These are phyloP conservation scores for Anarrhichthys ocellatus DNA, from an alignment of 2,113 vertebrate genomes.

Conservation along the genomic window DNA sequence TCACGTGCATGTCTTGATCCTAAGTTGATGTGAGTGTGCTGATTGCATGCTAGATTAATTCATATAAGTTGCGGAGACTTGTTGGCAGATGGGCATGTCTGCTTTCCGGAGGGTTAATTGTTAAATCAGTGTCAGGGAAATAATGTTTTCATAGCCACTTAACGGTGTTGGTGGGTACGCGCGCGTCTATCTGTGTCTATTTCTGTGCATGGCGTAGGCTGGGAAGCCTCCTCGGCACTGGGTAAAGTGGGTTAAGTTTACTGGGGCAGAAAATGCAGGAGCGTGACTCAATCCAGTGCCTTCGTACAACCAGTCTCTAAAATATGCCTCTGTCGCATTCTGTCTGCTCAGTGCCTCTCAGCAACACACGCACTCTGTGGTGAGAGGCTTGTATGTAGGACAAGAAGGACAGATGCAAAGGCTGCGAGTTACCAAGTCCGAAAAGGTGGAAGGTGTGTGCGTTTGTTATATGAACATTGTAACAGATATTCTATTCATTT, in stretches of 20 bases:
- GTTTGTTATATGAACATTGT: background rate
- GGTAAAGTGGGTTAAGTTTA: slow-evolving; percentile 81
- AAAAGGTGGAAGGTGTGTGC: slow-evolving; percentile 10
- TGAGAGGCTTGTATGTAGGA: slow-evolving; percentile 54
- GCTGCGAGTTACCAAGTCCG: background rate
- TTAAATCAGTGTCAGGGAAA: slow-evolving; percentile 53
- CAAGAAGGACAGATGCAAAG: slow-evolving; percentile 12
- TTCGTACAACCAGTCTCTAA: slow-evolving; percentile 70
- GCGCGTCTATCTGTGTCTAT: slow-evolving; percentile 48
- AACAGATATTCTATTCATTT: background rate
- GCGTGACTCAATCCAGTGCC: slow-evolving; percentile 77
- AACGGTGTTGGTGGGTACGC: slow-evolving; percentile 25
- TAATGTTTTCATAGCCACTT: slow-evolving; percentile 32
- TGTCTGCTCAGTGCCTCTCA: slow-evolving; percentile 65
- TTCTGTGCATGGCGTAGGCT: slow-evolving; percentile 44
- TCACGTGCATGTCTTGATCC: slow-evolving; percentile 58
- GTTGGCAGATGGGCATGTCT: slow-evolving; percentile 12
- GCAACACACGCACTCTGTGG: slow-evolving; percentile 25
- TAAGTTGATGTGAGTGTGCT: slow-evolving; percentile 54
- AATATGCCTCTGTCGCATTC: slow-evolving; percentile 73
- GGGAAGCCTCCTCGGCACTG: slow-evolving; percentile 62
- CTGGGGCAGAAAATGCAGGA: slow-evolving; percentile 83
- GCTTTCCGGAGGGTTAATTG: slow-evolving; percentile 55
- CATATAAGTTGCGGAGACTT: slow-evolving; percentile 33
- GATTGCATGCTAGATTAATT: slow-evolving; percentile 57